Base-by-base conservation (phyloP, 2,797 vertebrate species). In the Neostethus bicornis region DNA sequence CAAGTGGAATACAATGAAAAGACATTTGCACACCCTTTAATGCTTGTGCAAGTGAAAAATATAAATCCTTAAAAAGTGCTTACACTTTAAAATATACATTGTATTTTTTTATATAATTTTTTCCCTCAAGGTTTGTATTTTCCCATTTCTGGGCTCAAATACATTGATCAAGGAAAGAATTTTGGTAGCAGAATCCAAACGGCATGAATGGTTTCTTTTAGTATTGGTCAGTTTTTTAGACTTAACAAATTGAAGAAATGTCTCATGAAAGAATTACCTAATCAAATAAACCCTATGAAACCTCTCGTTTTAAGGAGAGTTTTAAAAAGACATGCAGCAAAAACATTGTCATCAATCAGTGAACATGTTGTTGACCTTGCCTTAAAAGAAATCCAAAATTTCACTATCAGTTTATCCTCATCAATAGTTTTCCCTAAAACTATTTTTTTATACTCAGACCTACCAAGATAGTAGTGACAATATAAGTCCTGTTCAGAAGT, bases 391-490 rank as follows among this genome's bases (percentile, higher is more conserved):
- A 77, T 64, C 42, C 38, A 69, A 17, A 37, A 49, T 71, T 47
- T 51, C 47, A 65, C 41, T 34, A 31, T 60, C 25, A 1, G 5
- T 63, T 24, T 66, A 51, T 56, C 19, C 41, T 17, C 16, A 37
- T 2, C 48, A 10, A 26, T 8, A 4, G 5, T 2, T 6, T 32
- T 31, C 12, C 47, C 14, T 31, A 5, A 54, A 2, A 54, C 1
- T 2, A 2, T 16, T 16, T 35, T 16, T 16, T 35, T 39, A 39
- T n/a, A 59, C 35, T 56, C 39, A 20, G 50, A 92, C 94, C 93
- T 90, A 98, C 97, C 80, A 99, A 81, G 83, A 99, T 99, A 0
- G 97, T 99, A 11, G 97, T 98, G 71, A 99, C 97, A 20, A 99
- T 98, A 80, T 98, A 99, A 0, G 96, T 99, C 58, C 95, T 92